Evolutionary conservation across 2,888 invertebrate species (phyloP), one percentile per base, ranked within the genome.

Genomic region (Galeruca laticollis): DNA sequence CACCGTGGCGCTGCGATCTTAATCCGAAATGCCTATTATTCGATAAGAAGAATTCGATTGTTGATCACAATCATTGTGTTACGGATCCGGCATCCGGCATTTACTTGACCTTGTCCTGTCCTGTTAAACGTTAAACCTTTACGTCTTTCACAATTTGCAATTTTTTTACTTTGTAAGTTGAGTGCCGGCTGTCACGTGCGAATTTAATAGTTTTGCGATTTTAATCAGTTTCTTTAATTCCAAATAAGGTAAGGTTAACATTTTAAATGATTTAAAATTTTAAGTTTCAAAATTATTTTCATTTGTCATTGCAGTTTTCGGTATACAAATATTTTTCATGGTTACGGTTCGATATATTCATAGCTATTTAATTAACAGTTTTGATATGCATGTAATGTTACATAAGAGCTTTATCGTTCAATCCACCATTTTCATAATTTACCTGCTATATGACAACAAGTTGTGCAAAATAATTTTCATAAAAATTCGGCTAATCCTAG

Each of bases 141-240:
- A 13, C 52, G 13, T 52, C 13, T 21, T 21, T 11, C 20, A 20
- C 10, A 20, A 11, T 52, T n/a, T 52, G 52, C 13, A 52, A 26
- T 13, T 52, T 52, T 51, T 52, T 52, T 47, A 18, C 9, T 43
- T 43, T 10, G 13, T 3, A 26, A 52, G 11, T 13, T 4, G 21
- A 21, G 13, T 52, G 52, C 52, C 52, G 52, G 52, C 13, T 52
- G n/a, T 52, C 52, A 52, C 52, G 52, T 52, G 52, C 20, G 13
- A n/a, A 52, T 11, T 13, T 52, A 26, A 52, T 13, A 52, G 21
- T 52, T 26, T 1, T 18, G 0, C n/a, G 6, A 18, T 49, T 15
- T 26, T 26, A 15, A 26, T 6, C 52, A 26, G 52, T 13, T 11
- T 52, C 9, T 8, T 47, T 47, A 9, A 47, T 18, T 0, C 47